Percentiles rank a stretch among this genome's conserved stretches.
Evolutionary conservation across 2,797 vertebrate genomes (phyloP).

Genomic region (Myotis vivesi): DNA sequence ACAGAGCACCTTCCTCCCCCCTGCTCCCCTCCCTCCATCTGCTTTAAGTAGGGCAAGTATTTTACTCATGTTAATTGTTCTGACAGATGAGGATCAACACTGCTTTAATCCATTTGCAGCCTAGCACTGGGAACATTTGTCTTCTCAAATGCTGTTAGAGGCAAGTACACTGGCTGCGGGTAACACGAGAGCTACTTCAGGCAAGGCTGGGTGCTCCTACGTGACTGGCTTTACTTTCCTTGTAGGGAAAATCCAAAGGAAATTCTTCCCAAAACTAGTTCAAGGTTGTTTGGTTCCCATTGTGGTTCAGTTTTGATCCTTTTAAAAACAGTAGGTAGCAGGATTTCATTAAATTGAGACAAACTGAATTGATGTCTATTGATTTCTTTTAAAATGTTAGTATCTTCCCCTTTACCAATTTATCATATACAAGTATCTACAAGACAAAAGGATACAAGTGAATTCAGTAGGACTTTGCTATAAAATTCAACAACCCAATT

Average conservation of each 20-base stretch:
- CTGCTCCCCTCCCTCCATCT: slow-evolving; percentile 66
- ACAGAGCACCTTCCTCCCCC: slow-evolving; percentile 21
- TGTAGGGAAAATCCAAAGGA: background rate
- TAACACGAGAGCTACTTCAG: background rate
- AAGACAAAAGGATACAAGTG: background rate
- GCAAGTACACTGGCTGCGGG: slow-evolving; percentile 12
- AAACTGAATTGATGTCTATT: background rate
- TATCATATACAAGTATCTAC: background rate
- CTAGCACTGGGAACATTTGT: slow-evolving; percentile 70
- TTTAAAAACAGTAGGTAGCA: background rate
- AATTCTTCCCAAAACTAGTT: background rate
- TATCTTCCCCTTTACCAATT: slow-evolving; percentile 5
- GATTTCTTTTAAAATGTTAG: background rate
- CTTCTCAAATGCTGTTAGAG: slow-evolving; percentile 28
- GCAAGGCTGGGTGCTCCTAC: background rate
- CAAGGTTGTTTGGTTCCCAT: background rate
- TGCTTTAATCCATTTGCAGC: slow-evolving; percentile 80
- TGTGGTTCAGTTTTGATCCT: background rate
- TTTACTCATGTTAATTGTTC: slow-evolving; percentile 82
- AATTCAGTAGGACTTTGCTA: background rate
- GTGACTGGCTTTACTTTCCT: background rate
- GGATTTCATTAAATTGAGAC: slow-evolving; percentile 8
- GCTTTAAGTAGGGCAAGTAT: slow-evolving; percentile 79
- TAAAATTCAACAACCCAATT: background rate
- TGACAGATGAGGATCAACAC: slow-evolving; percentile 79